Conservation (phyloP, 2,888 invertebrate species). For the Cantharis rustica region DNA sequence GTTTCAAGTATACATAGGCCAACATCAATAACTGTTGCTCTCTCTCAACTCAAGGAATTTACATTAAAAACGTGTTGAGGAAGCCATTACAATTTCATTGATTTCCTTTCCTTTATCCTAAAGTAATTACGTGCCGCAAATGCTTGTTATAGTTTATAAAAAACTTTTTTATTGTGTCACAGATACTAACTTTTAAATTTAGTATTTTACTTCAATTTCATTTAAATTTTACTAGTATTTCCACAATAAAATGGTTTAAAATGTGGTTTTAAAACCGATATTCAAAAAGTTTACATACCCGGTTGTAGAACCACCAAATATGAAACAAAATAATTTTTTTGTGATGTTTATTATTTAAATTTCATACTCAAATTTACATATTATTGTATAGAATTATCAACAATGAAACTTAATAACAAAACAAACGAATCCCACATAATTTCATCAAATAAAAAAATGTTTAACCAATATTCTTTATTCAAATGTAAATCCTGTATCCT, state of each 20-base stretch:
- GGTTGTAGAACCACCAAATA: neutral
- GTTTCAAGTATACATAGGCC: neutral
- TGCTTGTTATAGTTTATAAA: neutral
- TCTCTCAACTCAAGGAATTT: neutral
- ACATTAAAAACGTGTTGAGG: slow-evolving; percentile 8
- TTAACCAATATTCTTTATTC: neutral
- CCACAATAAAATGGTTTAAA: neutral
- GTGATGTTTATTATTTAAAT: too few relatives aligned
- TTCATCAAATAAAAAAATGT: neutral
- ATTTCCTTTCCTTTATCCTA: neutral
- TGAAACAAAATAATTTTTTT: neutral
- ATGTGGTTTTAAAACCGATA: neutral
- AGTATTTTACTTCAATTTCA: neutral
- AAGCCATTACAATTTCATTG: slow-evolving; percentile 6
- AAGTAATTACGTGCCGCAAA: neutral
- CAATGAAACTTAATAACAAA: neutral
- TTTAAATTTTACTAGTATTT: neutral
- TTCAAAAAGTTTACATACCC: neutral
- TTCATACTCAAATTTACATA: neutral
- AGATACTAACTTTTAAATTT: neutral
- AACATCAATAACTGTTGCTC: slow-evolving; percentile 5
- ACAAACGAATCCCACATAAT: neutral
- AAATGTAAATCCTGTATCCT: neutral
- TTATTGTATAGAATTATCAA: neutral
- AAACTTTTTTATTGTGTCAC: neutral